phyloP scores from a whole-genome alignment of 2,888 invertebrate genomes.

The Alviniconcha strummeri region DNA sequence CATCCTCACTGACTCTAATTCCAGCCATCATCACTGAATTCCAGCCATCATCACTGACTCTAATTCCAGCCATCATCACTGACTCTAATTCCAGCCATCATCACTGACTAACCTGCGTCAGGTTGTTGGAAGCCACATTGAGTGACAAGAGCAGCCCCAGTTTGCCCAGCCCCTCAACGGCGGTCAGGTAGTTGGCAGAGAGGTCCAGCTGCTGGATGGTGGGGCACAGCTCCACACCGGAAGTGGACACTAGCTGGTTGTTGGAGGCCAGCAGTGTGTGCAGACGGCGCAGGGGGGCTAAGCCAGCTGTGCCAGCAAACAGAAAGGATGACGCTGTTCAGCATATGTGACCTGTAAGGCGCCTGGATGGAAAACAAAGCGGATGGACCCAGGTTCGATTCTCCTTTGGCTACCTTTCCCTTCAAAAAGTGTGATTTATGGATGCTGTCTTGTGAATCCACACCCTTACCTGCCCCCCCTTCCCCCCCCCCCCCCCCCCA shows the following conservation, averaged over 20 bases:
- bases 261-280: conserved; percentile 62
- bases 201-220: conserved; percentile 63
- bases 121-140: conserved; percentile 61
- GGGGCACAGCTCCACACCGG: conserved; percentile 60
- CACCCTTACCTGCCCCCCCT: no score
- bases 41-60: not conserved
- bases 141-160: conserved; percentile 63
- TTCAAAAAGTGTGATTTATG: no score
- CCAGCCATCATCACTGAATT: no score
- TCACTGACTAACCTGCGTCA: conserved; percentile 56
- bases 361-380: no score
- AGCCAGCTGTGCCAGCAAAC: conserved; percentile 48
- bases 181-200: conserved; percentile 67
- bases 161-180: conserved; percentile 55
- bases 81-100: no score
- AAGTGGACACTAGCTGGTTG: conserved; percentile 68
- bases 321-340: not conserved
- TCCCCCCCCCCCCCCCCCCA: no score
- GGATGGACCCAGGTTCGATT: no score
- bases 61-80: not conserved
- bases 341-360: no score
- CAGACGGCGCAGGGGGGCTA: conserved; percentile 57
- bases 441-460: no score
- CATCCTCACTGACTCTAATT: no score
- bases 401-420: no score